phyloP scores from a whole-genome alignment of 35 echinoderm and acorn worm genomes.

The Apostichopus japonicus region DNA sequence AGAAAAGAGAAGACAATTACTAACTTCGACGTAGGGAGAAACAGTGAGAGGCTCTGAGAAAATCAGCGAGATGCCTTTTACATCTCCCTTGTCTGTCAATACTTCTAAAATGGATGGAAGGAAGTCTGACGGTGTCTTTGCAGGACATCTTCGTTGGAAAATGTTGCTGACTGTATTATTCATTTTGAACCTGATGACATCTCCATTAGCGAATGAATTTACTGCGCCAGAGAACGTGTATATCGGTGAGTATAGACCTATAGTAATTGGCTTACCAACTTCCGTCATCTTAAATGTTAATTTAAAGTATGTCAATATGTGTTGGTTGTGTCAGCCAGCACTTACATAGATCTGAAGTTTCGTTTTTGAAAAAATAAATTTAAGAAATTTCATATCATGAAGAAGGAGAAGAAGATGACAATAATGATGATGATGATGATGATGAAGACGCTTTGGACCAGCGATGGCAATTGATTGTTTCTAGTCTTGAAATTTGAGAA shows the following conservation, averaged over 20 bases:
- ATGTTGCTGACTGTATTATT: background rate
- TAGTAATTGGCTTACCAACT: no score
- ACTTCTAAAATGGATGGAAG: background rate
- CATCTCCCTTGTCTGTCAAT: background rate
- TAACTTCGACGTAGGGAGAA: background rate
- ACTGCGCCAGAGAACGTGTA: background rate
- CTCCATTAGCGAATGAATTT: background rate
- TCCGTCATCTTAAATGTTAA: background rate
- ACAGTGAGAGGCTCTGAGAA: background rate
- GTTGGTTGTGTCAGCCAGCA: no score
- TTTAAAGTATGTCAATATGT: background rate
- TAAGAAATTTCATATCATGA: no score
- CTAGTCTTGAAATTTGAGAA: no score
- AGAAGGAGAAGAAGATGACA: no score
- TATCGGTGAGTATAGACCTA: background rate
- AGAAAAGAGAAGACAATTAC: background rate
- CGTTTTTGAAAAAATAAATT: no score
- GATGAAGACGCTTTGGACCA: no score
- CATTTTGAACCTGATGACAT: background rate
- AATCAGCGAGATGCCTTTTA: background rate
- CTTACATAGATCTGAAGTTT: no score
- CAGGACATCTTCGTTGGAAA: background rate
- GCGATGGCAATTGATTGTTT: no score
- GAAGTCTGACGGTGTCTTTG: background rate
- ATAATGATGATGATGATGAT: no score